Base-by-base conservation (phyloP, 1,140 invertebrate genomes). In the Leptinotarsa undecemlineata region DNA sequence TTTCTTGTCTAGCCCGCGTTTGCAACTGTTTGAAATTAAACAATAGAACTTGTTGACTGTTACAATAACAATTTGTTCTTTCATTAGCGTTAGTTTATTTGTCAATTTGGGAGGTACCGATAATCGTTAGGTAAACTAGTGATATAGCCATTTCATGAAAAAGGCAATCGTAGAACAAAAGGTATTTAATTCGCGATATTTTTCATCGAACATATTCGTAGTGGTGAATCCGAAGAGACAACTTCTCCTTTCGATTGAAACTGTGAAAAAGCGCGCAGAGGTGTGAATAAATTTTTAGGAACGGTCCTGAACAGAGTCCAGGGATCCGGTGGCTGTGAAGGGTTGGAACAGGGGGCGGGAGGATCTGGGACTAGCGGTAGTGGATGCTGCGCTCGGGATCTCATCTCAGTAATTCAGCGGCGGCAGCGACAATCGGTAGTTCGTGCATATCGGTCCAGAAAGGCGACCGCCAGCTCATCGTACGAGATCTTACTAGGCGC, bases 361-460 rank as follows among this genome's bases (percentile, higher is more conserved):
- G 69, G 51, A 71, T 71, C 69, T 61, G 48, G 69, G 69, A 51
- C 51, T 61, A 51, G 17, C 57, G 48, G 69, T 71, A 48, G 69
- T 64, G 60, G 71, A 72, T 72, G 71, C 71, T 72, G 71, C 71
- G 71, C 71, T 72, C 71, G 61, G 71, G 71, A 72, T 72, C 71
- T 61, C 47, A 72, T 72, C 71, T 72, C 71, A 72, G 71, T 72
- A 63, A 63, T 19, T 72, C 33, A 72, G 71, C 60, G 71, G 71
- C 71, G 71, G 71, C 61, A 72, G 62, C 51, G 33, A 33, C 61
- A 64, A 66, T 47, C 60, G 71, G 71, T 63, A 47, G 71, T 72
- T 64, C 47, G 61, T 72, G 61, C 48, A 60, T 23, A 26, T 60
- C 69, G 69, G 69, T 60, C 48, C 69, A 33, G 33, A 61, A 48